Base-by-base conservation (phyloP, 1,140 invertebrate genomes). In the Asobara japonica region DNA sequence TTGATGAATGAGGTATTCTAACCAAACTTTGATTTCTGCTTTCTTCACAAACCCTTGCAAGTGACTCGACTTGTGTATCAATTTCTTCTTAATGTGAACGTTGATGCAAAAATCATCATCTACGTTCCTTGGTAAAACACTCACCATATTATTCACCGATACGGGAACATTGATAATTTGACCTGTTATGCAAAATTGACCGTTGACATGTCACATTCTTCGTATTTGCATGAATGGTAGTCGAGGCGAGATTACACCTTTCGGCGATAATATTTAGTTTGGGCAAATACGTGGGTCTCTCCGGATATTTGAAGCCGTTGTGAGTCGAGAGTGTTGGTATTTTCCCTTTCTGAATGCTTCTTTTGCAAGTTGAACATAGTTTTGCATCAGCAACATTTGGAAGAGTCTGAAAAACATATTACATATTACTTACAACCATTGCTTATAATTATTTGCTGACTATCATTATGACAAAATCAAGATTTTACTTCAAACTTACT, bases 131-230 rank as follows among this genome's bases (percentile, higher is more conserved):
- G 68, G 33, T 20, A 70, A 29, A 61, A 6, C 6, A n/a, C 25
- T 36, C 6, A 70, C 56, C 51, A 70, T 70, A 13, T n/a, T 62
- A 61, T 70, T 16, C 11, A 70, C 36, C 13, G 30, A 22, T 3
- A 70, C 68, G 20, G 51, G 68, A 16, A 70, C 51, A 70, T 70
- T 70, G 27, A 61, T 70, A 0, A 70, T 29, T 61, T 70, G 68
- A 18, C 51, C 51, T 36, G 7, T 22, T 25, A 70, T 70, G 0
- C 51, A 51, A 22, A 18, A 70, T 29, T 70, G 56, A 48, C 68
- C 56, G 18, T 69, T 22, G 13, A 61, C 13, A 41, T 69, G 51
- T 38, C 67, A 8, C 16, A 69, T 60, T 36, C 68, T 64, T 18
- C 70, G 1, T 29, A 71, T 71, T 25, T 65, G 61, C 61, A 71